Evolutionary conservation across 1,140 invertebrate genomes (phyloP), one percentile per base, ranked within the genome.

Genomic region (Neotoxoptera formosana): DNA sequence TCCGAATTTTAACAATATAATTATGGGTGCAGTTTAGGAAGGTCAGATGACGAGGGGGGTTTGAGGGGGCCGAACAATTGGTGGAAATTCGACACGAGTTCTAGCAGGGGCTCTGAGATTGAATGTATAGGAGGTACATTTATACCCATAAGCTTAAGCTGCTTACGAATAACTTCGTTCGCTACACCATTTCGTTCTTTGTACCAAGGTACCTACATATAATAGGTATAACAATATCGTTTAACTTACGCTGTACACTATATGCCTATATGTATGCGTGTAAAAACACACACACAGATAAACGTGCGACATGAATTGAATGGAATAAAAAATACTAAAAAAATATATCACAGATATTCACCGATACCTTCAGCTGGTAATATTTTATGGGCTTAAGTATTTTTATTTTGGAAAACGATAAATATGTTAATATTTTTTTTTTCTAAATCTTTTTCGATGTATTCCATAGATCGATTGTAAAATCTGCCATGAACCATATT

Each of bases 161-260:
- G 60, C 60, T 76, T 76, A 76, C n/a, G 60, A 76, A 76, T 76
- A 76, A 76, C 60, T 76, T n/a, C 17, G 60, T 76, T 76, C 60
- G 30, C 60, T n/a, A n/a, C 60, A 76, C 6, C 14, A n/a, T 76
- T 76, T 76, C n/a, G 30, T 76, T 34, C 60, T 17, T n/a, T n/a
- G 30, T 76, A 7, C n/a, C 30, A 2, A 41, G 41, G 41, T 41
- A 41, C 41, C n/a, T 67, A 30, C 25, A 30, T n/a, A 67, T 21
- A 53, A 53, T 53, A 53, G 17, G n/a, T 25, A 76, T 76, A 20
- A 76, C n/a, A 76, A 76, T 76, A 76, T 6, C n/a, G n/a, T 76
- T 76, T n/a, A 14, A 67, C 60, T 30, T 9, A 67, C 30, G 60
- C 4, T 67, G 14, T 9, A 34, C 60, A n/a, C 60, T n/a, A 76